Evolutionary conservation across 2,797 vertebrate species (phyloP).

Genomic region (Garrulus glandarius): DNA sequence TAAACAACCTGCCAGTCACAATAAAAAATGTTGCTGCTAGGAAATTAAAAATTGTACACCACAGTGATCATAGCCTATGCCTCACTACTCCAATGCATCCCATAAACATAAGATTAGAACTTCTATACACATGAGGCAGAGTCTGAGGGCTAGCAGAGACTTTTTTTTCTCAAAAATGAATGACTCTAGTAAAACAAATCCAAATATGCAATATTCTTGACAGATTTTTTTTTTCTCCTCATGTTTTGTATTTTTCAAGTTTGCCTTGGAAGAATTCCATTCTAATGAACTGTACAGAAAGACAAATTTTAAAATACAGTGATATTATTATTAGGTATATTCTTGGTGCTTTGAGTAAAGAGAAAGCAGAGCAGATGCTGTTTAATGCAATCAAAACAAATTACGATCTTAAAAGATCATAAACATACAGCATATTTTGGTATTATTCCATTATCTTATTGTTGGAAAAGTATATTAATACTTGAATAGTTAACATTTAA

Average conservation of each 20-base stretch:
- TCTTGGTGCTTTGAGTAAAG: slow-evolving; percentile 1
- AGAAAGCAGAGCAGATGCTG: slow-evolving; percentile 49
- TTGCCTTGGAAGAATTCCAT: not conserved
- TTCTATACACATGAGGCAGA: not conserved
- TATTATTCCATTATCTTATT: slow-evolving; percentile 18
- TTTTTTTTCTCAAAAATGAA: not conserved
- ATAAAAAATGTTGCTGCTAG: not conserved
- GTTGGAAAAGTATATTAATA: not conserved
- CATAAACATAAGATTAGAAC: not conserved
- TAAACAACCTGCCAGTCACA: not conserved
- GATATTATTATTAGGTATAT: not conserved
- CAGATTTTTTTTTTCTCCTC: not conserved
- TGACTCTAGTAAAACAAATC: not conserved
- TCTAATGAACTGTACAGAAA: not conserved
- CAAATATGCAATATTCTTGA: not conserved
- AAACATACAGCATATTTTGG: slow-evolving; percentile 11
- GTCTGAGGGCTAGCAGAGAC: not conserved
- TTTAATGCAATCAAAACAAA: slow-evolving; percentile 60
- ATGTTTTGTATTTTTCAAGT: not conserved
- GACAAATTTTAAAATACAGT: not conserved
- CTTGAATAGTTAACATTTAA: slow-evolving; percentile 6
- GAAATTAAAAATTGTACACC: slow-evolving; percentile 31
- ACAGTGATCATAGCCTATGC: not conserved
- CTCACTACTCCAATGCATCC: not conserved
- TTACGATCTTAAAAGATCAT: slow-evolving; percentile 21